These are phyloP conservation scores for Melitaea athalia DNA, from an alignment of 2,888 invertebrate species.

Conservation along the genomic window DNA sequence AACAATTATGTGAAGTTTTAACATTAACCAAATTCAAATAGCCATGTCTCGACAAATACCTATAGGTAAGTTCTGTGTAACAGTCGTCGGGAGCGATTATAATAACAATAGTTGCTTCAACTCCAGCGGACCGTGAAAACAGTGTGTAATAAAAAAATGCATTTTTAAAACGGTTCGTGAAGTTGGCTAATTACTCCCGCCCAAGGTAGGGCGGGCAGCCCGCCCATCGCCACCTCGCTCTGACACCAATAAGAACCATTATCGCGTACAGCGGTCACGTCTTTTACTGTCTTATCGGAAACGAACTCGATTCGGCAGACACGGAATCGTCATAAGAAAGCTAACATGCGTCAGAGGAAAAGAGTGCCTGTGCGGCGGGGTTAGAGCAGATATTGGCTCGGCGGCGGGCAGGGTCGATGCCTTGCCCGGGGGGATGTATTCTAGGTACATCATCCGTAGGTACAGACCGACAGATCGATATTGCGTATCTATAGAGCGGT, in stretches of 20 bases:
- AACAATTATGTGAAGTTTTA: constrained; percentile 31
- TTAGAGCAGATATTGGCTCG: constrained; percentile 48
- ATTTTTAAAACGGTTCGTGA: constrained; percentile 60
- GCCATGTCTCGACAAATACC: constrained; percentile 6
- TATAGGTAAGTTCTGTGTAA: constrained; percentile 8
- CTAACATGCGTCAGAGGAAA: constrained; percentile 56
- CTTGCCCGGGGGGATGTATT: constrained; percentile 49
- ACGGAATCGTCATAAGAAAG: constrained; percentile 72
- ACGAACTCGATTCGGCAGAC: constrained; percentile 65
- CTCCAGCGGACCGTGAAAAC: constrained; percentile 55
- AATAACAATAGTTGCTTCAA: constrained; percentile 40
- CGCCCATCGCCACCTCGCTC: constrained; percentile 54
- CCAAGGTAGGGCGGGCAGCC: constrained; percentile 68
- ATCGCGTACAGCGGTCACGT: constrained; percentile 57
- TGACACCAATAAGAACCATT: constrained; percentile 61
- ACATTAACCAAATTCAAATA: constrained; percentile 25
- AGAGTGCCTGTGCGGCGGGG: constrained; percentile 52
- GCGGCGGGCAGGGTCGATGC: constrained; percentile 56
- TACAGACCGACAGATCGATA: constrained; percentile 70
- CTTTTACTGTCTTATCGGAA: constrained; percentile 74
- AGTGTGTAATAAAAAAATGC: constrained; percentile 59
- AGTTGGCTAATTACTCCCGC: constrained; percentile 74
- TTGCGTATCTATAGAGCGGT: constrained; percentile 59
- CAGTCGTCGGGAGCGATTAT: constrained; percentile 25
- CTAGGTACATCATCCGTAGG: constrained; percentile 76